phyloP scores from a whole-genome alignment of 2,888 invertebrate genomes.

The Petrophora chlorosata region DNA sequence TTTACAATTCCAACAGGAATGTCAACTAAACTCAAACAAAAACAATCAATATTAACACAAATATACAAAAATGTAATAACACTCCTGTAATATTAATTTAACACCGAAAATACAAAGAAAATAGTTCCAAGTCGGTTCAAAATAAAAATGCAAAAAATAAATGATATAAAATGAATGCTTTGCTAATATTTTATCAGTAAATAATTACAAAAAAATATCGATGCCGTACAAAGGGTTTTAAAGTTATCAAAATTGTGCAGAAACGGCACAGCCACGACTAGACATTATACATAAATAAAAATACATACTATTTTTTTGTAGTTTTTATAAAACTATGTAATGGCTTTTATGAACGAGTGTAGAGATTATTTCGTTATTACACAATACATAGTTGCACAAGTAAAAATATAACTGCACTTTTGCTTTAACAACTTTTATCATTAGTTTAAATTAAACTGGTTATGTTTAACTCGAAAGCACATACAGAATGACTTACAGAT shows the following conservation, averaged over 20 bases:
- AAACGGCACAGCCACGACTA: conserved; percentile 27
- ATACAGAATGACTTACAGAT: too few species aligned
- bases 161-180: conserved; percentile 27
- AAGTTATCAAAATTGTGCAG: not conserved
- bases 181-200: conserved; percentile 12
- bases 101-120: conserved; percentile 1
- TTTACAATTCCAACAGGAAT: conserved; percentile 7
- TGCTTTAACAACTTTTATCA: too few species aligned
- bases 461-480: too few species aligned
- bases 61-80: not conserved
- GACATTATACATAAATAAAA: not conserved
- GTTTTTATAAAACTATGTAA: not conserved
- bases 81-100: not conserved
- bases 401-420: too few species aligned
- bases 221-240: not conserved
- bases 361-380: too few species aligned
- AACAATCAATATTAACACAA: not conserved
- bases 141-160: conserved; percentile 24
- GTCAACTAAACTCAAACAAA: conserved; percentile 3
- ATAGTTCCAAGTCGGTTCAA: conserved; percentile 10
- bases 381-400: too few species aligned
- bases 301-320: not conserved
- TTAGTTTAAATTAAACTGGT: too few species aligned
- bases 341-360: not conserved
- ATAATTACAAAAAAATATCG: conserved; percentile 5